These are phyloP conservation scores for Rotaria magnacalcarata DNA, from an alignment of 2,888 invertebrate genomes.

Conservation along the genomic window DNA sequence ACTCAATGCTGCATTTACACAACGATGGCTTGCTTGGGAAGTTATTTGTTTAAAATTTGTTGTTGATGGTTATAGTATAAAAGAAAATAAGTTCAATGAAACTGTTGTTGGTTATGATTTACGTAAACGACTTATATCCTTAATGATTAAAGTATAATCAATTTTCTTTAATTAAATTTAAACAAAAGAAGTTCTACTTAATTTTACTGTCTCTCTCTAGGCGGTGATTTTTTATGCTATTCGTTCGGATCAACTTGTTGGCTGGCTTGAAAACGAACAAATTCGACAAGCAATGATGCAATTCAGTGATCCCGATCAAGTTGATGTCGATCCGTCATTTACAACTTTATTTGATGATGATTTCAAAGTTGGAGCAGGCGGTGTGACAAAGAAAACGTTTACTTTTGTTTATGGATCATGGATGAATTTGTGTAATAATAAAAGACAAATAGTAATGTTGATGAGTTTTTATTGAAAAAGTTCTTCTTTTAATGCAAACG, in stretches of 20 bases:
- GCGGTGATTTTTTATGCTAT: conserved; percentile 39
- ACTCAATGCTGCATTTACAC: conserved; percentile 91
- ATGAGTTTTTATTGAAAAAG: not conserved
- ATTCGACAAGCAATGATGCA: conserved; percentile 14
- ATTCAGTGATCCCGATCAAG: conserved; percentile 19
- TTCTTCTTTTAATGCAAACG: not conserved
- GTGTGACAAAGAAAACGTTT: conserved; percentile 27
- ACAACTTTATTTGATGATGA: conserved; percentile 36
- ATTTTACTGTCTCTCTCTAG: not conserved
- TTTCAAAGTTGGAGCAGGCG: not conserved
- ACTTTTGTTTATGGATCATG: conserved; percentile 19
- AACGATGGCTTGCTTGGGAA: conserved; percentile 96
- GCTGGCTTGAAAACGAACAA: conserved; percentile 40
- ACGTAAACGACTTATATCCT: conserved; percentile 87
- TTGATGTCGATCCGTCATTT: conserved; percentile 38
- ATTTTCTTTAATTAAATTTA: too few relatives aligned
- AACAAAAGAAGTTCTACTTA: too few relatives aligned
- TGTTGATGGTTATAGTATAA: conserved; percentile 94
- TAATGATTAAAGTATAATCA: conserved; percentile 80
- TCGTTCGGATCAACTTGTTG: conserved; percentile 16
- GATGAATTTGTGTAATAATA: conserved; percentile 31
- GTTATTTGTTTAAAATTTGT: conserved; percentile 89
- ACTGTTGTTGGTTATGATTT: conserved; percentile 97
- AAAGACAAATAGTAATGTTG: not conserved
- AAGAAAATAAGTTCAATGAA: conserved; percentile 90